Evolutionary conservation across 1,140 invertebrate species (phyloP).

Genomic region (Ephestia elutella): DNA sequence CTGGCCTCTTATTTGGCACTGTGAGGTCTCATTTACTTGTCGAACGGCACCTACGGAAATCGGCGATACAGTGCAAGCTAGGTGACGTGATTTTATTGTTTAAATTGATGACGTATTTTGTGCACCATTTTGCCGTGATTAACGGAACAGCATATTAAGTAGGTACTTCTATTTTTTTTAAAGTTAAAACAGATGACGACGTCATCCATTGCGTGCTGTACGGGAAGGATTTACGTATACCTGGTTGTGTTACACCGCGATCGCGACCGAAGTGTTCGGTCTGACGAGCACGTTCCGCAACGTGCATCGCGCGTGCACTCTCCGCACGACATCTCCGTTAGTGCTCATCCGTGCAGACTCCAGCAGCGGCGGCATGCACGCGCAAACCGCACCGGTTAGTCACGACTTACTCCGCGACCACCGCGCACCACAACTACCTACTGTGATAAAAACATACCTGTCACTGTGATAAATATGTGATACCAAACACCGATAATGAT

Average conservation of each 20-base stretch:
- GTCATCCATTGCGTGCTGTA: too few relatives aligned
- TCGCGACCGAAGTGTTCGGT: not conserved
- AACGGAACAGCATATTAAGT: too few relatives aligned
- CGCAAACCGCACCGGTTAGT: constrained; percentile 50
- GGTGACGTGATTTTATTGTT: too few relatives aligned
- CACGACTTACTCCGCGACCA: constrained; percentile 40
- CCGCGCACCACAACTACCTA: constrained; percentile 38
- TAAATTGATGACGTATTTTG: too few relatives aligned
- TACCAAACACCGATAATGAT: constrained; percentile 21
- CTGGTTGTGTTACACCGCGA: not conserved
- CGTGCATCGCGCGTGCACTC: constrained; percentile 30
- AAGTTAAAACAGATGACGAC: too few relatives aligned
- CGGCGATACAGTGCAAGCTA: too few relatives aligned
- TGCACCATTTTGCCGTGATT: not conserved
- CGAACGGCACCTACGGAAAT: not conserved
- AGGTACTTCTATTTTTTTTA: too few relatives aligned
- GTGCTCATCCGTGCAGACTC: constrained; percentile 22
- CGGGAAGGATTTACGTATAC: too few relatives aligned
- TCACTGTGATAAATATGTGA: constrained; percentile 50
- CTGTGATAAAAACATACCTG: constrained; percentile 38
- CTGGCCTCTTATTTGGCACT: not conserved
- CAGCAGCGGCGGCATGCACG: constrained; percentile 21
- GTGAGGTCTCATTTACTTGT: not conserved
- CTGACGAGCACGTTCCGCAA: constrained; percentile 19
- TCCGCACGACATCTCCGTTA: constrained; percentile 10